Evolutionary conservation across 2,113 vertebrate genomes (phyloP).

Genomic region (Sebastes fasciatus): DNA sequence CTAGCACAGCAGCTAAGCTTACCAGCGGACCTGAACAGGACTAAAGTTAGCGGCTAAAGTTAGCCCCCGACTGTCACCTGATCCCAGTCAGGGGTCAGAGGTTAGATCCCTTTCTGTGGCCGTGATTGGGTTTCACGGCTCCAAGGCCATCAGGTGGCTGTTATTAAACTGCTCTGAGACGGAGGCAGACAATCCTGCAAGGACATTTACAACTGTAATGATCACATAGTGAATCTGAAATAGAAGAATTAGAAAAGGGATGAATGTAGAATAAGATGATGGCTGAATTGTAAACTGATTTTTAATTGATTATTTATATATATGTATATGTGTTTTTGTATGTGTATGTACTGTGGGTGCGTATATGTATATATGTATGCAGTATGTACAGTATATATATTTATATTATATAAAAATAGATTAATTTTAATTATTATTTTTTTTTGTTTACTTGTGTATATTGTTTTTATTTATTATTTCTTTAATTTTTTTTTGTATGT

Average conservation of each 20-base stretch:
- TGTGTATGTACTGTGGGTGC: no score
- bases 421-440: no score
- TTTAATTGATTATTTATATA: no score
- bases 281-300: no score
- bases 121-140: constrained; percentile 72
- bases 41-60: constrained; percentile 79
- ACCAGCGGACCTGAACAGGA: constrained; percentile 40
- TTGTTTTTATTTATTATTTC: no score
- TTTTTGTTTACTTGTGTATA: no score
- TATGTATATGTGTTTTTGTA: no score
- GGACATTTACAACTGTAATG: constrained; percentile 16
- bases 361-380: no score
- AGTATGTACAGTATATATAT: no score
- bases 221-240: constrained; percentile 17
- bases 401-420: no score
- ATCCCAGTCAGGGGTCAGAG: constrained; percentile 70
- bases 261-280: not conserved
- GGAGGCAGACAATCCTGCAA: constrained; percentile 20
- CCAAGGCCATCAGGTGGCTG: constrained; percentile 22
- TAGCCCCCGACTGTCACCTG: constrained; percentile 77
- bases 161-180: constrained; percentile 43
- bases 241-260: not conserved
- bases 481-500: no score
- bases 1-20: constrained; percentile 43
- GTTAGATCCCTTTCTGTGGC: constrained; percentile 60